phyloP scores from a whole-genome alignment of 2,797 vertebrate genomes.

The Uromys caudimaculatus region DNA sequence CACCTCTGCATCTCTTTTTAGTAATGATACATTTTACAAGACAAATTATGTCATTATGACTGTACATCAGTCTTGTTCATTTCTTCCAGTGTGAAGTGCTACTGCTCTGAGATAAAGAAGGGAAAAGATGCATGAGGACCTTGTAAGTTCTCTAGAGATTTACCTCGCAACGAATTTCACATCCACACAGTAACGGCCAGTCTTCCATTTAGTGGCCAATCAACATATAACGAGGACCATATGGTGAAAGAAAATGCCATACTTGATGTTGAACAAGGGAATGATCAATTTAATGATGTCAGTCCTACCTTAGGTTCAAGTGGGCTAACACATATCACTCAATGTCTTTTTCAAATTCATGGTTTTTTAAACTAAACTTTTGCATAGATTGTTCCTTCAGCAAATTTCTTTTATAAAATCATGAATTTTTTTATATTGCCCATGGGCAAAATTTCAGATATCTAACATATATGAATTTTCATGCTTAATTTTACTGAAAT shows the following conservation, averaged over 20 bases:
- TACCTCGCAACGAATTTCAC: constrained; percentile 80
- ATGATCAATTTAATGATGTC: neutral
- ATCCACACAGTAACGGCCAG: constrained; percentile 8
- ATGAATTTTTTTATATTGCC: neutral
- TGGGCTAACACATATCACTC: neutral
- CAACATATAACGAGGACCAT: constrained; percentile 67
- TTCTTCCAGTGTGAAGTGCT: constrained; percentile 8
- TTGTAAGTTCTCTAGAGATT: constrained; percentile 77
- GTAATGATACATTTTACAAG: neutral
- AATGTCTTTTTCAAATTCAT: constrained; percentile 10
- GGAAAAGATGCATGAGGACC: constrained; percentile 65
- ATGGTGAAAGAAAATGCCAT: constrained; percentile 47
- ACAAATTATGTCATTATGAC: neutral
- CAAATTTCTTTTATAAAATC: constrained; percentile 21
- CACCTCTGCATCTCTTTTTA: neutral
- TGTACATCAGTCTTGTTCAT: neutral
- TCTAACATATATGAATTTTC: neutral
- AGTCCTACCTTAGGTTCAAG: neutral
- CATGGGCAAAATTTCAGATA: neutral
- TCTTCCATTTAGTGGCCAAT: constrained; percentile 74
- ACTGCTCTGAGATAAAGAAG: constrained; percentile 51
- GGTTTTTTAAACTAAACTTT: constrained; percentile 5
- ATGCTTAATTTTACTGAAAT: neutral
- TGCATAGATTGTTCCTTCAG: neutral
- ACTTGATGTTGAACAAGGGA: neutral